phyloP scores from a whole-genome alignment of 2,113 vertebrate species.

The Centropus bengalensis region DNA sequence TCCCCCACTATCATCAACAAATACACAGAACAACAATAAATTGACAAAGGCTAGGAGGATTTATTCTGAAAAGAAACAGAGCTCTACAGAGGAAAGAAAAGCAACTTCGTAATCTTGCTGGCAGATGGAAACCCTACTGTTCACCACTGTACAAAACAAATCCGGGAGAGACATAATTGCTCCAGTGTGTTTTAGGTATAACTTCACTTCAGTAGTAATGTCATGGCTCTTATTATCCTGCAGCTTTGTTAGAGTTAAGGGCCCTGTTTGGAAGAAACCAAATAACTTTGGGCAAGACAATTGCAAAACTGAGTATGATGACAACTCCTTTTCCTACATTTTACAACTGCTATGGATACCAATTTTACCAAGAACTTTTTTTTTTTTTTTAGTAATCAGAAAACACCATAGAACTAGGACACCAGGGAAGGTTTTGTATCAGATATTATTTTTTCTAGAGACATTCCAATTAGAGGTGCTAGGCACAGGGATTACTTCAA shows the following conservation, averaged over 20 bases:
- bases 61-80: slow-evolving; percentile 45
- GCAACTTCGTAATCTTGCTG: slow-evolving; percentile 50
- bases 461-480: not conserved
- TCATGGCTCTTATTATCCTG: not conserved
- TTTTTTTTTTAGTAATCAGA: not conserved
- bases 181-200: slow-evolving; percentile 40
- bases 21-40: slow-evolving; percentile 40
- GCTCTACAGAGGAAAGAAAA: slow-evolving; percentile 44
- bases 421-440: not conserved
- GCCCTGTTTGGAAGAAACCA: not conserved
- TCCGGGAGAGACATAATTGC: slow-evolving; percentile 30
- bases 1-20: slow-evolving; percentile 34
- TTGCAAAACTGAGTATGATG: not conserved
- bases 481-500: not conserved
- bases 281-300: not conserved
- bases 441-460: not conserved
- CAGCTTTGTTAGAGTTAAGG: not conserved
- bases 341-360: not conserved
- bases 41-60: slow-evolving; percentile 36
- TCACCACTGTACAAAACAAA: slow-evolving; percentile 54
- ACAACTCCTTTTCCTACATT: not conserved
- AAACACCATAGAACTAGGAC: not conserved
- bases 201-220: slow-evolving; percentile 29
- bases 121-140: slow-evolving; percentile 61
- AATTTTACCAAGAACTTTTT: not conserved